phyloP scores from a whole-genome alignment of 1,140 invertebrate species.

The Plectrocnemia conspersa region DNA sequence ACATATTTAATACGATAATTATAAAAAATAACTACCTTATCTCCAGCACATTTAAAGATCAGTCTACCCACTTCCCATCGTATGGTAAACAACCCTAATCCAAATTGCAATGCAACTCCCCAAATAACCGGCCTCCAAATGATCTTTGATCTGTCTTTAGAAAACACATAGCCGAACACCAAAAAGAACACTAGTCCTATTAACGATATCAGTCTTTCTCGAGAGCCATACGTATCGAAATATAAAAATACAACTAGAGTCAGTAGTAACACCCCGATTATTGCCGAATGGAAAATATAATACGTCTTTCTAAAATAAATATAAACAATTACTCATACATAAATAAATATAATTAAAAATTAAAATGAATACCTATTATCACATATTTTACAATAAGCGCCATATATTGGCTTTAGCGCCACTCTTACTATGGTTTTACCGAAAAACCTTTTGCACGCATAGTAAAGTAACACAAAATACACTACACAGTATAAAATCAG shows the following conservation, averaged over 20 bases:
- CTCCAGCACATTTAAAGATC: conserved; percentile 75
- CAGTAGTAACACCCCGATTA: conserved; percentile 43
- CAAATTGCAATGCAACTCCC: conserved; percentile 80
- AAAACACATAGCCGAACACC: conserved; percentile 53
- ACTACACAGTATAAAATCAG: conserved; percentile 60
- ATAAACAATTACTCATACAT: background rate
- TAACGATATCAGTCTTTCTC: conserved; percentile 61
- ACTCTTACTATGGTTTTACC: conserved; percentile 43
- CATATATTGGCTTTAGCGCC: conserved; percentile 41
- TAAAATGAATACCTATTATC: conserved; percentile 39
- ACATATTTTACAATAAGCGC: conserved; percentile 34
- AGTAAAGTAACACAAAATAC: conserved; percentile 64
- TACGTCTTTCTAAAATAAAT: too few species aligned
- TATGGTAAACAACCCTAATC: conserved; percentile 81
- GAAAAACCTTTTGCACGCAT: conserved; percentile 56
- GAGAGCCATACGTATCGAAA: conserved; percentile 59
- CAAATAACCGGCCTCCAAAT: conserved; percentile 73
- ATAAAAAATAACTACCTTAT: conserved; percentile 52
- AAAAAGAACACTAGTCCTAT: conserved; percentile 54
- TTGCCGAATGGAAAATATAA: conserved; percentile 38
- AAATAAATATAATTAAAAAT: conserved; percentile 3
- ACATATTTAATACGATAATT: background rate
- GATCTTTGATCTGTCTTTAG: conserved; percentile 34
- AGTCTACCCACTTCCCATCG: conserved; percentile 72
- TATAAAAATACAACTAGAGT: conserved; percentile 56